Conservation (phyloP, 2,888 invertebrate genomes). For the Priocnemis perturbator region DNA sequence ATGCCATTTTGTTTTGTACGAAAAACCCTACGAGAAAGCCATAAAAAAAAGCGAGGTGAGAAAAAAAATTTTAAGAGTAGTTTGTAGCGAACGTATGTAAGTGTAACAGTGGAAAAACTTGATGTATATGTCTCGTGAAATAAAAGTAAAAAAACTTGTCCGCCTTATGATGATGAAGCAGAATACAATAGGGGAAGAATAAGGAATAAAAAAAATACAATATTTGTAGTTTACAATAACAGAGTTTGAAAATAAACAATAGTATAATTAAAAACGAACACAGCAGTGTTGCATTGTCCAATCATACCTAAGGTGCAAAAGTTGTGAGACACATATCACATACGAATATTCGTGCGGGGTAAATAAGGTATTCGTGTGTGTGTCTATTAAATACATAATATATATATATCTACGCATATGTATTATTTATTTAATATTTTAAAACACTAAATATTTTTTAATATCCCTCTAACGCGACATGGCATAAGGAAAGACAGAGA, state of each 20-base stretch:
- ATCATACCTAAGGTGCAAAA: constrained; percentile 52
- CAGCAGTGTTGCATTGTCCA: constrained; percentile 59
- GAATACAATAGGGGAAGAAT: constrained; percentile 63
- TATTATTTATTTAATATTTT: constrained; percentile 10
- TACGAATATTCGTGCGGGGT: constrained; percentile 9
- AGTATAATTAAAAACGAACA: constrained; percentile 52
- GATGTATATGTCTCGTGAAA: constrained; percentile 70
- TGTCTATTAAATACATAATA: constrained; percentile 8
- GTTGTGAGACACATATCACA: constrained; percentile 34
- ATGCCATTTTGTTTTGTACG: constrained; percentile 74
- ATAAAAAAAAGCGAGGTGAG: constrained; percentile 54
- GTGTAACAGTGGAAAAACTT: constrained; percentile 61
- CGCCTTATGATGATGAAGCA: constrained; percentile 72
- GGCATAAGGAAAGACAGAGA: neutral
- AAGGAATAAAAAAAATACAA: constrained; percentile 53
- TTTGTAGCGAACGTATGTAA: constrained; percentile 65
- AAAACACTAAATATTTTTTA: neutral
- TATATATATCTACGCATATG: constrained; percentile 9
- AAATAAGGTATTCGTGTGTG: constrained; percentile 3
- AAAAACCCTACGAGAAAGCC: constrained; percentile 65
- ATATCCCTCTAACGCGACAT: too few species aligned
- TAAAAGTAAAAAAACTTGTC: constrained; percentile 69
- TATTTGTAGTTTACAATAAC: constrained; percentile 68
- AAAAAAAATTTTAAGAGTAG: constrained; percentile 55
- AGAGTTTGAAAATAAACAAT: constrained; percentile 64